phyloP scores from a whole-genome alignment of 2,888 invertebrate genomes.

The Pachliopta kotzebuea region DNA sequence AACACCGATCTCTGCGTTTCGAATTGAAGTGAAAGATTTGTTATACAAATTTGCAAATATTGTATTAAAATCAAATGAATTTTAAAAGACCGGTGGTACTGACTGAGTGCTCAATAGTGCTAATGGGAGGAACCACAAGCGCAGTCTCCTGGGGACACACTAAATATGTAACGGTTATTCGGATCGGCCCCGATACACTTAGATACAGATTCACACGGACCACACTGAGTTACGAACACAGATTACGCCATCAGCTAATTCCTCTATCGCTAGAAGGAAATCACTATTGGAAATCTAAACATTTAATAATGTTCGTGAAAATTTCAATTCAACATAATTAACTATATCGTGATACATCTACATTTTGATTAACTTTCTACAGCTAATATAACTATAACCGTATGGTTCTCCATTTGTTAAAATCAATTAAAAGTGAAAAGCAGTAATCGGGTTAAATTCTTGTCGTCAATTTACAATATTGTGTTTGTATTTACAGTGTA shows the following conservation, averaged over 20 bases:
- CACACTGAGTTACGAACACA: constrained; percentile 48
- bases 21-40: constrained; percentile 10
- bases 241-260: constrained; percentile 3
- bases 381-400: too few relatives aligned
- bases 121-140: constrained; percentile 75
- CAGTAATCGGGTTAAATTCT: too few relatives aligned
- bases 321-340: too few relatives aligned
- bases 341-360: too few relatives aligned
- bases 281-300: too few relatives aligned
- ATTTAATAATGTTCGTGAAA: too few relatives aligned
- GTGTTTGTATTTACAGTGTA: too few relatives aligned
- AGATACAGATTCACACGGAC: constrained; percentile 51
- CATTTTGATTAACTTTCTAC: too few relatives aligned
- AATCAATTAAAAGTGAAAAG: too few relatives aligned
- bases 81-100: constrained; percentile 41
- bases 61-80: constrained; percentile 38
- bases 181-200: constrained; percentile 57
- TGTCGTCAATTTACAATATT: too few relatives aligned
- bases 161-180: constrained; percentile 73
- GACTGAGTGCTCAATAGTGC: constrained; percentile 65
- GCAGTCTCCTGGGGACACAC: constrained; percentile 62
- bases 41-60: constrained; percentile 6
- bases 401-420: too few relatives aligned
- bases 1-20: constrained; percentile 15
- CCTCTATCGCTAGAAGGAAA: not conserved